Evolutionary conservation across 2,888 invertebrate species (phyloP).

Genomic region (Coelopa pilipes): DNA sequence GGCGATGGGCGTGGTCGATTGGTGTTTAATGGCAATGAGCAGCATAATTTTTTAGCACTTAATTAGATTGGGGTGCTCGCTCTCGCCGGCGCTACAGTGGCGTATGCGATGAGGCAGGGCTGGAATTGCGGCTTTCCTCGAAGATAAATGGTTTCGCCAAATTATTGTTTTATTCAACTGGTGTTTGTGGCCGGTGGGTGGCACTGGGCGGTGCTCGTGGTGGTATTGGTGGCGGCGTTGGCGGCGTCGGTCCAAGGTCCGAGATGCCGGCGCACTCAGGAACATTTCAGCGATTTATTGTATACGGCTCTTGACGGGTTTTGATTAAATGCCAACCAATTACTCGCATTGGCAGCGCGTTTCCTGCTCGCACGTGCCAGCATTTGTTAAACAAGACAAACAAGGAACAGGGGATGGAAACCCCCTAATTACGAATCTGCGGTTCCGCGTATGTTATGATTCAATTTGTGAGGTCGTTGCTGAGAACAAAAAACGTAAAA

Average conservation of each 20-base stretch:
- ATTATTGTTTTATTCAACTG: constrained; percentile 24
- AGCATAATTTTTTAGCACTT: constrained; percentile 21
- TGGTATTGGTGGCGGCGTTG: not conserved
- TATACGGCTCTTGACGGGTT: too few relatives aligned
- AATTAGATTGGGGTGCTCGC: not conserved
- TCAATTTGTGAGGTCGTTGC: too few relatives aligned
- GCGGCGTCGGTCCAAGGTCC: too few relatives aligned
- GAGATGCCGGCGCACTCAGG: too few relatives aligned
- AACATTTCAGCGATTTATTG: not conserved
- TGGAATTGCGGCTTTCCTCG: not conserved
- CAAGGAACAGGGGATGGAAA: too few relatives aligned
- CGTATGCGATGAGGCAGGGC: not conserved
- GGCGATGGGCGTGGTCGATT: not conserved
- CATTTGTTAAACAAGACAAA: too few relatives aligned
- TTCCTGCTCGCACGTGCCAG: too few relatives aligned
- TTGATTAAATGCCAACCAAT: too few relatives aligned
- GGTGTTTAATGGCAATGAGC: constrained; percentile 20
- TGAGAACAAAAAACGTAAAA: too few relatives aligned
- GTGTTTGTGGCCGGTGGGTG: not conserved
- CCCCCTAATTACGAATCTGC: too few relatives aligned
- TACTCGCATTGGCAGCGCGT: too few relatives aligned
- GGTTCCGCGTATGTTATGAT: too few relatives aligned
- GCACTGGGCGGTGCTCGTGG: not conserved
- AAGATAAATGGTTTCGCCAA: constrained; percentile 24
- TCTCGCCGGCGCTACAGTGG: not conserved